Base-by-base conservation (phyloP, 2,888 invertebrate genomes). In the Plebejus anna region DNA sequence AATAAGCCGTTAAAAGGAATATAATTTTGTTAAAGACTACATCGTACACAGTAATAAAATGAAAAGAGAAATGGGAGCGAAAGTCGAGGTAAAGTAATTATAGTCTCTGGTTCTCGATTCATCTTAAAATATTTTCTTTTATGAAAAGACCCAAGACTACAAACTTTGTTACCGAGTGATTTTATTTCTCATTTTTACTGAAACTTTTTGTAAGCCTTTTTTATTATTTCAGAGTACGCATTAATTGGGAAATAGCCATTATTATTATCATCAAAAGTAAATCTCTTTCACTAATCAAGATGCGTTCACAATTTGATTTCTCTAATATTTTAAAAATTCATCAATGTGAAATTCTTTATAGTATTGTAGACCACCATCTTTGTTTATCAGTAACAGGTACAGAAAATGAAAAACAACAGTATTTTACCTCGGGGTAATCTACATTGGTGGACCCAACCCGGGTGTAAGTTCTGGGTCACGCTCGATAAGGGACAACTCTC, bases 91-190 rank as follows among this genome's bases (percentile, higher is more conserved):
- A 42, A 71, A 71, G 71, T 42, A 71, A 71, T 71, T 71, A 71
- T 71, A n/a, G 71, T 71, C 38, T 71, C 71, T 71, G 71, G 38
- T 42, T 71, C 71, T 71, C n/a, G 71, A 71, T 71, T 71, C n/a
- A 71, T 71, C 42, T 71, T 71, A 71, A 71, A 71, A 71, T 71
- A 71, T 22, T 38, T 66, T 66, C 66, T 71, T 71, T 71, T 71
- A 71, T 71, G 16, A 42, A 22, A 42, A 71, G 9, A 42, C 71
- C 42, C 42, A 42, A 36, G 66, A 66, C 66, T 28, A 66, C 16
- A 66, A 66, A 61, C 61, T 66, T 66, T 32, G 66, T 36, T 66
- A 66, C 13, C 32, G 47, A 47, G 9, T 9, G 47, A 47, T 11
- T 47, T 11, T 47, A 47, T 47, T 47, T 47, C 11, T 47, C 2